Base-by-base conservation (phyloP, 2,113 vertebrate species). In the Mixornis gularis region DNA sequence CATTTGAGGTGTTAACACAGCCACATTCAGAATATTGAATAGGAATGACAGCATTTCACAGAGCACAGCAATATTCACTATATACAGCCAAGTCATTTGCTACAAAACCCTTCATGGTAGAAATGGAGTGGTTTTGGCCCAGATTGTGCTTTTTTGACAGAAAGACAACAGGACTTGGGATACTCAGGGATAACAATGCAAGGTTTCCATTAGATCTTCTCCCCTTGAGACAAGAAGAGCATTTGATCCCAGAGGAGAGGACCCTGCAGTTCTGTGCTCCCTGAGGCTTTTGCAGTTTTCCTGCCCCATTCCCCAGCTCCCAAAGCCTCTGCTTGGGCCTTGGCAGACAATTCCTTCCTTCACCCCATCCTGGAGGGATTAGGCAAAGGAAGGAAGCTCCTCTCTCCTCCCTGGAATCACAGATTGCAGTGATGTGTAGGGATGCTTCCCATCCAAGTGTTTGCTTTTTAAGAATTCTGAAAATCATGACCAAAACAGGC, bases 231-330 rank as follows among this genome's bases (percentile, higher is more conserved):
- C 36, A 48, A 85, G 27, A 40, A 83, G 26, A 90, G 52, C 32
- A 55, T 66, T 32, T 84, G 55, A 63, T 22, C 25, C n/a, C 43
- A 88, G 63, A 52, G 71, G 59, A 55, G 90, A 83, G 71, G 79
- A 64, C 40, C 72, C 80, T 79, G n/a, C 74, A 93, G 84, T 38
- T 89, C 58, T 89, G 62, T 85, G 85, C 81, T 91, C 70, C 92
- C 89, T 60, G 53, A 74, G n/a, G 44, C 51, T 58, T 77, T 72
- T 51, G 79, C 88, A 87, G 41, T 20, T 44, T 36, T 36, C 43
- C 69, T 74, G 51, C 29, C 41, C 43, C 60, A 12, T 8, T 65
- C 12, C 44, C 26, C 26, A 79, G 48, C 44, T 64, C 85, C 58
- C 53, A 63, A 64, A 79, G 40, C 4, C 0, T 48, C 52, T 80